phyloP scores from a whole-genome alignment of 2,113 vertebrate genomes.

The Chaenogobius annularis region DNA sequence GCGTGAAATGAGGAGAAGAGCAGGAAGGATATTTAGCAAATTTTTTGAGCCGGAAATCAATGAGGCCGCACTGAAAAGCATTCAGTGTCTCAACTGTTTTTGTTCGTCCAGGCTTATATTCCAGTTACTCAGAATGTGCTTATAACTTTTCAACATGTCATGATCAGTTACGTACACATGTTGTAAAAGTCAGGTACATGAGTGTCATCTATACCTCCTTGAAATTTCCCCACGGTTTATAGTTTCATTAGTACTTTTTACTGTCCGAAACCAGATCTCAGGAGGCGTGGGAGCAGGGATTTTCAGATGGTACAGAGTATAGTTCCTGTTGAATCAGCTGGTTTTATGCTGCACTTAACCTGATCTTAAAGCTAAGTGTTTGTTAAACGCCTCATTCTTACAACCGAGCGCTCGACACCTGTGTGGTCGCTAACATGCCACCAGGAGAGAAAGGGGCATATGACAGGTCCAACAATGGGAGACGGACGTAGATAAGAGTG shows the following conservation, averaged over 20 bases:
- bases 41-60: no score
- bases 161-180: background rate
- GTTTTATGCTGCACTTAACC: constrained; percentile 26
- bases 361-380: constrained; percentile 37
- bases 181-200: background rate
- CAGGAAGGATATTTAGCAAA: no score
- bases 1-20: no score
- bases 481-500: constrained; percentile 56
- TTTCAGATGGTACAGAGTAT: constrained; percentile 2
- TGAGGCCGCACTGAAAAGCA: no score
- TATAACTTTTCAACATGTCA: constrained; percentile 10
- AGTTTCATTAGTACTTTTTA: constrained; percentile 13
- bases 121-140: constrained; percentile 34
- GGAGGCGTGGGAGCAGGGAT: constrained; percentile 1
- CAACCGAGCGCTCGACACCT: constrained; percentile 48
- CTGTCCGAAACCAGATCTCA: constrained; percentile 2
- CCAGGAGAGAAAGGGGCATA: constrained; percentile 17
- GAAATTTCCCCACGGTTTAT: constrained; percentile 5
- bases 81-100: background rate
- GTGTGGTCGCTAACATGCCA: constrained; percentile 50
- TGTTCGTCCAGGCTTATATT: background rate
- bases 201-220: background rate
- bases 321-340: constrained; percentile 30
- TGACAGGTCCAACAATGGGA: constrained; percentile 55
- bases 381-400: constrained; percentile 16